Percentiles rank a stretch among this genome's conserved stretches.
These are phyloP conservation scores for Varanus salvator DNA, from an alignment of 2,113 vertebrate species.

Conservation along the genomic window DNA sequence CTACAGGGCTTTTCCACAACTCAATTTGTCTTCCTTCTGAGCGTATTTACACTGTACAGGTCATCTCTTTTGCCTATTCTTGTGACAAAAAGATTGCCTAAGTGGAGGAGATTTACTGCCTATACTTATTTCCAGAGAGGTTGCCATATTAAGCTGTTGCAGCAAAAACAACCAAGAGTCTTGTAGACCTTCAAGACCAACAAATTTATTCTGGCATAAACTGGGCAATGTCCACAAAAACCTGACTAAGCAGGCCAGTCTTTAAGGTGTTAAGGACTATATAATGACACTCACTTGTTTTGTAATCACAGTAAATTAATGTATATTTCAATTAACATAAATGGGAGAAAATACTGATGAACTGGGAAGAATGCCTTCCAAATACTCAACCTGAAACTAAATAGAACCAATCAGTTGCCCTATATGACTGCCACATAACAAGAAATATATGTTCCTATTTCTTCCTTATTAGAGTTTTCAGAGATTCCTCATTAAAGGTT, in stretches of 20 bases:
- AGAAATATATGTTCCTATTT: neutral
- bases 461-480: neutral
- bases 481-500: neutral
- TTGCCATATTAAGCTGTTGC: too few species aligned
- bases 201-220: too few species aligned
- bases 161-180: too few species aligned
- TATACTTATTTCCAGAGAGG: conserved; percentile 10
- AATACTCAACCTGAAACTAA: neutral
- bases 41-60: neutral
- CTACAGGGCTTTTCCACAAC: neutral
- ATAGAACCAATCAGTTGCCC: neutral
- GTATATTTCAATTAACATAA: neutral
- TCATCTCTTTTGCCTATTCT: neutral
- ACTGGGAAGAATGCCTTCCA: neutral
- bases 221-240: too few species aligned
- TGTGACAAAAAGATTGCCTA: accelerated
- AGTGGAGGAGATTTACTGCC: conserved; percentile 41
- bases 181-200: too few species aligned
- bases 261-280: neutral
- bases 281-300: neutral
- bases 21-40: neutral
- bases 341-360: neutral
- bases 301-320: neutral
- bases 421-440: neutral
- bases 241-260: too few species aligned